Evolutionary conservation across 2,888 invertebrate species (phyloP).

Genomic region (Neuroscelio doddi): DNA sequence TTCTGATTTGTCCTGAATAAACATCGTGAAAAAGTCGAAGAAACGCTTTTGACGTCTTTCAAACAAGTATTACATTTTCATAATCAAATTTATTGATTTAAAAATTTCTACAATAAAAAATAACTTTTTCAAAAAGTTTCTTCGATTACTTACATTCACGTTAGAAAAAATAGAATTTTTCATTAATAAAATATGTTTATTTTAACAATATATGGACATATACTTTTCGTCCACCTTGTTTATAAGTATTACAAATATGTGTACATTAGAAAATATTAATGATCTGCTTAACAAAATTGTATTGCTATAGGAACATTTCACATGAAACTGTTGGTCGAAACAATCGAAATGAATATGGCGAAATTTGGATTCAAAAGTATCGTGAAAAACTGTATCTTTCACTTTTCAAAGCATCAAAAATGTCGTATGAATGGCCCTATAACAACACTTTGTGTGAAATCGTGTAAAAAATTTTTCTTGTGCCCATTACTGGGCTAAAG

Average conservation of each 20-base stretch:
- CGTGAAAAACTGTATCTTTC: too few relatives aligned
- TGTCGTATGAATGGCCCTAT: not conserved
- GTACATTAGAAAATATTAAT: not conserved
- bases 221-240: constrained; percentile 34
- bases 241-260: constrained; percentile 4
- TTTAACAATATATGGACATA: constrained; percentile 15
- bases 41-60: not conserved
- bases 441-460: constrained; percentile 4
- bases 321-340: not conserved
- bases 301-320: constrained; percentile 1
- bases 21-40: constrained; percentile 3
- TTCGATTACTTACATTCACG: not conserved
- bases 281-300: too few relatives aligned
- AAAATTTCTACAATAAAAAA: too few relatives aligned
- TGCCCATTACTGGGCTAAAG: too few relatives aligned
- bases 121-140: not conserved
- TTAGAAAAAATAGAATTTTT: not conserved
- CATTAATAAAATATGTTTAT: not conserved
- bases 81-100: too few relatives aligned
- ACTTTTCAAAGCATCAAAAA: too few relatives aligned
- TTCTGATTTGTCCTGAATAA: constrained; percentile 3
- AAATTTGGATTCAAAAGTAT: too few relatives aligned
- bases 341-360: not conserved
- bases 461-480: constrained; percentile 10
- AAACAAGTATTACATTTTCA: too few relatives aligned